Percentiles rank a stretch among this genome's conserved stretches.
phyloP scores from a whole-genome alignment of 1,140 invertebrate genomes.

The Cylas formicarius region DNA sequence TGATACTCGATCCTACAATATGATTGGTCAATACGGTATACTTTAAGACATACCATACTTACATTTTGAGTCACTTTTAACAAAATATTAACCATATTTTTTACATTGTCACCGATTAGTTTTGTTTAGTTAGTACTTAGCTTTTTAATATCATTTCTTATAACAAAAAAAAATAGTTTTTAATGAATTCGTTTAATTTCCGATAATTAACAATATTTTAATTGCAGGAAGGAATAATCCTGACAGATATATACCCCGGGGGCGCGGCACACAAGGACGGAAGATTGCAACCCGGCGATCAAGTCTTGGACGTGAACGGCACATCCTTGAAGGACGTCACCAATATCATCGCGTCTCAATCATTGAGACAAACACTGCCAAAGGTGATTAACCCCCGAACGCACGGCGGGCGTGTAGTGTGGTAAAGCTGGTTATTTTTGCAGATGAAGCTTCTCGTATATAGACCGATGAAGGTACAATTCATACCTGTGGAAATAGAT shows the following conservation, averaged over 20 bases:
- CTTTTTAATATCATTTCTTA: not conserved
- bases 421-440: slow-evolving; percentile 39
- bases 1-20: too few relatives aligned
- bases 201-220: not conserved
- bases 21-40: too few relatives aligned
- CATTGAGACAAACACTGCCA: slow-evolving; percentile 63
- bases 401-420: too few relatives aligned
- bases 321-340: slow-evolving; percentile 64
- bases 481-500: slow-evolving; percentile 83
- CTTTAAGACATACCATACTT: too few relatives aligned
- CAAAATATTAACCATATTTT: too few relatives aligned
- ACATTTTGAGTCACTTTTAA: too few relatives aligned
- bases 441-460: slow-evolving; percentile 85
- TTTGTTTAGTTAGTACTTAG: slow-evolving; percentile 1
- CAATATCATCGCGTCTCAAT: slow-evolving; percentile 48
- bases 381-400: slow-evolving; percentile 46
- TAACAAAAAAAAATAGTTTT: not conserved
- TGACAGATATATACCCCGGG: slow-evolving; percentile 87
- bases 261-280: slow-evolving; percentile 89
- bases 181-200: not conserved
- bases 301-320: slow-evolving; percentile 83
- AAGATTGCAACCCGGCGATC: slow-evolving; percentile 83
- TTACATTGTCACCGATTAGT: not conserved
- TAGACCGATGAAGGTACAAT: slow-evolving; percentile 75
- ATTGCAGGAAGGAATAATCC: slow-evolving; percentile 77